A percentile compares a stretch with the other conserved stretches of the same genome.
Evolutionary conservation across 2,888 invertebrate species (phyloP).

Genomic region (Dryocosmus kuriphilus): DNA sequence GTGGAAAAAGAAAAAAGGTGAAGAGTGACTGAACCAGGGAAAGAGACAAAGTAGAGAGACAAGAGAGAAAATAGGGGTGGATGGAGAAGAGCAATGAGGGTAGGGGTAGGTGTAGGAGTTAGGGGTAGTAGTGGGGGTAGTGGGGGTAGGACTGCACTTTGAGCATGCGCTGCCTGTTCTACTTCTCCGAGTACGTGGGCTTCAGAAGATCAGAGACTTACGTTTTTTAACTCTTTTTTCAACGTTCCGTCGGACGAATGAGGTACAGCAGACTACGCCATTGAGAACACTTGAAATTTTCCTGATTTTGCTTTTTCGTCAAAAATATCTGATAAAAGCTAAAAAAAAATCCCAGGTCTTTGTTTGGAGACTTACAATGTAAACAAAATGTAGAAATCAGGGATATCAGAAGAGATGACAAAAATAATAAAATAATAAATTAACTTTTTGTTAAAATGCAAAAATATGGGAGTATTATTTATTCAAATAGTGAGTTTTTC

Average conservation of each 20-base stretch:
- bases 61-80: conserved; percentile 28
- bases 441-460: no score
- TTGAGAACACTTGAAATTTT: conserved; percentile 26
- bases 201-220: conserved; percentile 25
- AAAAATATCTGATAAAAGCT: conserved; percentile 7
- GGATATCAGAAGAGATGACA: not conserved
- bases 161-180: conserved; percentile 28
- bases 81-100: conserved; percentile 42
- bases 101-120: not conserved
- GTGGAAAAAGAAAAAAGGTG: conserved; percentile 49
- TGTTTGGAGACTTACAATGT: not conserved
- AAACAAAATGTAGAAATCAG: not conserved
- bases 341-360: not conserved
- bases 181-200: conserved; percentile 23
- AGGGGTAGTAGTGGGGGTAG: conserved; percentile 19
- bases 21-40: conserved; percentile 43
- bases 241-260: conserved; percentile 11
- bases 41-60: conserved; percentile 46
- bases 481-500: no score
- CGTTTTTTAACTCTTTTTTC: not conserved
- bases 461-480: no score
- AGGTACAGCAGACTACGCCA: not conserved
- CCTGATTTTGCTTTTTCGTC: conserved; percentile 8
- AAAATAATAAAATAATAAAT: no score
- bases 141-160: not conserved